Base-by-base conservation (phyloP, 92 coral and sea anemone genomes). In the Hydrozoanthus gracilis region DNA sequence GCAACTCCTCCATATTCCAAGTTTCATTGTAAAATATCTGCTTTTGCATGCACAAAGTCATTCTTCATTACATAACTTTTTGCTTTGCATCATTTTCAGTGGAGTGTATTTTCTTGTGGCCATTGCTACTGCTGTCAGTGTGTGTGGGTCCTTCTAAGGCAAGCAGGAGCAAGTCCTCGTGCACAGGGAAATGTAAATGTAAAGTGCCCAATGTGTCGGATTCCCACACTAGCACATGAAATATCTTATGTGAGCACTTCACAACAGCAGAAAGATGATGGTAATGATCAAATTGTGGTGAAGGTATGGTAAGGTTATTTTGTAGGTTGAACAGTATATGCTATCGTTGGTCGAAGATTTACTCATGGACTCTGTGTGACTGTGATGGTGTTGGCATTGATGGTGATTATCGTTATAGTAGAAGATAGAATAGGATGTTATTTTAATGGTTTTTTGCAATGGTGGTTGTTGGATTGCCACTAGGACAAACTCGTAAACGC, bases 61-160 rank as follows among this genome's bases (percentile, higher is more conserved):
- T 27, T 27, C 39, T 27, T 27, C 39, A 27, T 27, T 27, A 27
- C 48, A 7, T 69, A 45, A 1, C 10, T 44, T 27, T 4, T 7
- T 17, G 35, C 52, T 73, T 10, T 18, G 12, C 12, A 44, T 62
- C 62, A 35, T 65, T 86, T 86, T 67, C 88, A 96, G 99, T 96
- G 99, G 99, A 96, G 98, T 90, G 99, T 96, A 13, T 96, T 95
- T 79, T 93, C 95, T 0, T 96, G 99, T 83, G 99, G 99, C 27
- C 99, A 96, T 73, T 96, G 98, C 68, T 90, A 88, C 18, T 96
- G 99, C 88, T 96, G 99, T 58, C 93, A 93, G 49, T 96, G 99
- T 76, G 93, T 92, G 74, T 96, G 99, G 99, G 99, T 92, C 73
- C 94, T 96, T 70, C 89, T 95, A 78, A 91, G 93, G 49, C 98